Percentiles rank a stretch among this genome's conserved stretches.
These are phyloP conservation scores for Amphiura filiformis DNA, from an alignment of 35 echinoderm and acorn worm species.

Conservation along the genomic window DNA sequence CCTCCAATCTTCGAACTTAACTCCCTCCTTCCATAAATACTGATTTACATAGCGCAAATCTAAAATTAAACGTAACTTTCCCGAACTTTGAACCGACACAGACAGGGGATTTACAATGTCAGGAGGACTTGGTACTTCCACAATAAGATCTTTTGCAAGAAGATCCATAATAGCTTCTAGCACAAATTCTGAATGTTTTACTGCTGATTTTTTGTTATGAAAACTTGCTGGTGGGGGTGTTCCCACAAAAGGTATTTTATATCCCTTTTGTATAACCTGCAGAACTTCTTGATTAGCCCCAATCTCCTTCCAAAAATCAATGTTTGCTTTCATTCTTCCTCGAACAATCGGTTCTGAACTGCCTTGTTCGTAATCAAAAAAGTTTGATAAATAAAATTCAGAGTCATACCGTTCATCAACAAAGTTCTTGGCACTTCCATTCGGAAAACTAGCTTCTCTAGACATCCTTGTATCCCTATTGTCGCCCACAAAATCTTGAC, in stretches of 20 bases:
- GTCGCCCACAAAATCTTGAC: not conserved
- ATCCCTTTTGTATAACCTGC: conserved; percentile 9
- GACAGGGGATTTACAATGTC: conserved; percentile 28
- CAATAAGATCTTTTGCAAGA: not conserved
- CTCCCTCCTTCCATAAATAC: conserved; percentile 29
- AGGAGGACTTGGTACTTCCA: not conserved
- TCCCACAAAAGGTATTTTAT: conserved; percentile 13
- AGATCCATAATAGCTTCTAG: conserved; percentile 14
- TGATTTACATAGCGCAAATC: conserved; percentile 40
- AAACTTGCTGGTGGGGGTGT: conserved; percentile 17
- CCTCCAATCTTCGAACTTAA: conserved; percentile 33
- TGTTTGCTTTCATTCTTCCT: conserved; percentile 14
- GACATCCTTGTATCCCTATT: not conserved
- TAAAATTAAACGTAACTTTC: conserved; percentile 45
- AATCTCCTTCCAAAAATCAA: conserved; percentile 27
- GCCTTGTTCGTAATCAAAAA: conserved; percentile 40
- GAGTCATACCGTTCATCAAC: not conserved
- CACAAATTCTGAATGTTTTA: conserved; percentile 8
- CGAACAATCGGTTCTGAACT: conserved; percentile 15
- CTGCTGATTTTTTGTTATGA: too few relatives aligned
- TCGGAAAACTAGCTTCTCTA: not conserved
- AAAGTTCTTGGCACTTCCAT: not conserved
- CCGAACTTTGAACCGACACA: conserved; percentile 21
- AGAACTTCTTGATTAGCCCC: conserved; percentile 9
- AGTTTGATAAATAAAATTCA: too few relatives aligned